Conservation (phyloP, 2,113 vertebrate species). For the Talpa occidentalis region DNA sequence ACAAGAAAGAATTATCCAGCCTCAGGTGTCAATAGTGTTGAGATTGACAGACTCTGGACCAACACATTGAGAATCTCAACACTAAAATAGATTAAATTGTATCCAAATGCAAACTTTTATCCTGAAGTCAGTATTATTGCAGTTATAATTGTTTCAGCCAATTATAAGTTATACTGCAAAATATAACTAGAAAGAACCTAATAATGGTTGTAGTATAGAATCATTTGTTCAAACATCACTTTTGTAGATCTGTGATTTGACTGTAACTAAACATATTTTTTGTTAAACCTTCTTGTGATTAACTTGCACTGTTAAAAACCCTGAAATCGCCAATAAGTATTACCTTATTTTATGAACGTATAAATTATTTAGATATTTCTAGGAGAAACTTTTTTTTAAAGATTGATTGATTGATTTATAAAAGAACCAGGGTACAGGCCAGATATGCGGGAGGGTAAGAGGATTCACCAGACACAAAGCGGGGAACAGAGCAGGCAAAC, state of each 20-base stretch:
- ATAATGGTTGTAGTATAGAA: neutral
- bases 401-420: too few relatives aligned
- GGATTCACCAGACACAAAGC: too few relatives aligned
- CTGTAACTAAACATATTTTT: neutral
- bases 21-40: neutral
- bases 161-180: neutral
- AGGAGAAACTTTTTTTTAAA: neutral
- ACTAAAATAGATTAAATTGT: neutral
- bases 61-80: neutral
- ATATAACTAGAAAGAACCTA: neutral
- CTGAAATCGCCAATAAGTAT: neutral
- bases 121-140: neutral
- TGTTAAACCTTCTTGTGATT: neutral
- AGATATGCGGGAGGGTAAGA: too few relatives aligned
- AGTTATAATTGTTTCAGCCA: neutral
- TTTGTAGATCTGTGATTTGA: neutral
- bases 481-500: too few relatives aligned
- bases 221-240: conserved; percentile 11
- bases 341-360: conserved; percentile 20
- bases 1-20: neutral
- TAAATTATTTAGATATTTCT: neutral
- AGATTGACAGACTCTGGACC: neutral
- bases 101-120: neutral
- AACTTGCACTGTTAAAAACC: neutral
- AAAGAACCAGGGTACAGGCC: too few relatives aligned